These are phyloP conservation scores for Oreochromis tanganicae DNA, from an alignment of 2,113 vertebrate genomes.

Conservation along the genomic window DNA sequence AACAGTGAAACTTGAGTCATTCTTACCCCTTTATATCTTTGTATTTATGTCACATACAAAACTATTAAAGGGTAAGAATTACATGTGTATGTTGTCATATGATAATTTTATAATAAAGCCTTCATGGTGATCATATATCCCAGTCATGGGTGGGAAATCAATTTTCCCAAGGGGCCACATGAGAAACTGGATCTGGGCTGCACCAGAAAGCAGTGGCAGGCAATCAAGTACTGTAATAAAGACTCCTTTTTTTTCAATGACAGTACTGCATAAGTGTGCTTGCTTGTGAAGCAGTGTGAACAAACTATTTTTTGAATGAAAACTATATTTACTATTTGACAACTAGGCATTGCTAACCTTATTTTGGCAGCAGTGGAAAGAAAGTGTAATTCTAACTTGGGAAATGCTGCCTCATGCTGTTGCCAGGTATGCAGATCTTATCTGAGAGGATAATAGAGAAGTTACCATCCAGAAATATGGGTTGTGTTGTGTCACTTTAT, in stretches of 20 bases:
- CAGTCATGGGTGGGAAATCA: background rate
- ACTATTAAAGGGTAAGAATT: background rate
- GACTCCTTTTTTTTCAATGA: background rate
- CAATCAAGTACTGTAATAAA: background rate
- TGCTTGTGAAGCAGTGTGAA: background rate
- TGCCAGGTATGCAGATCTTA: background rate
- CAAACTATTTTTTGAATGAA: background rate
- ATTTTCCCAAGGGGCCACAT: background rate
- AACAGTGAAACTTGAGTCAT: background rate
- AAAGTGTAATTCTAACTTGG: background rate
- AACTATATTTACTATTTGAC: background rate
- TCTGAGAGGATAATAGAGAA: background rate
- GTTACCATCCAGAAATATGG: background rate
- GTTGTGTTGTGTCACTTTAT: background rate
- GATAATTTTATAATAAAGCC: background rate
- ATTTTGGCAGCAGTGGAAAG: background rate
- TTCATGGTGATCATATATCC: background rate
- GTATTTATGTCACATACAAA: background rate
- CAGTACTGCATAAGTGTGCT: background rate
- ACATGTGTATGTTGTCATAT: background rate
- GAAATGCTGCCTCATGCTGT: background rate
- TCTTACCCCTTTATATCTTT: background rate
- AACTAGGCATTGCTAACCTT: background rate
- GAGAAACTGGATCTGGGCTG: background rate
- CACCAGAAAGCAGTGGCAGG: background rate